phyloP scores from a whole-genome alignment of 2,113 vertebrate species.

The Uria lomvia region DNA sequence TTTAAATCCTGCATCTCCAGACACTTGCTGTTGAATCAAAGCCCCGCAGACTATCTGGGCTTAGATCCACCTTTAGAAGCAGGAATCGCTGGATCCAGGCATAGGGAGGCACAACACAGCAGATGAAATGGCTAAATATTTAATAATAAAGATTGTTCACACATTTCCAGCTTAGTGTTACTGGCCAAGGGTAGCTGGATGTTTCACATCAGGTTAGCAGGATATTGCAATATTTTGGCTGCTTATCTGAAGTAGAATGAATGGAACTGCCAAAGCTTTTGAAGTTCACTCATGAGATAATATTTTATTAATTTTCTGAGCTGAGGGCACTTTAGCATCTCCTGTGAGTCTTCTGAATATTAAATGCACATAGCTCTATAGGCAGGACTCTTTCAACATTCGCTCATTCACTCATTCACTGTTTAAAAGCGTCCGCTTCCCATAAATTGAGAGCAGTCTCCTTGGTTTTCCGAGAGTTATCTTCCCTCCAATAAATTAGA shows the following conservation, averaged over 20 bases:
- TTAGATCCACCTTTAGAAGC: not conserved
- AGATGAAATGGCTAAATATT: slow-evolving; percentile 37
- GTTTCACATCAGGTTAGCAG: slow-evolving; percentile 63
- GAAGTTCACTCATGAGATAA: slow-evolving; percentile 65
- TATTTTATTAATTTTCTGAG: slow-evolving; percentile 65
- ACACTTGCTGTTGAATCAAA: not conserved
- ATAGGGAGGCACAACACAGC: not conserved
- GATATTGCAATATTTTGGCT: slow-evolving; percentile 67
- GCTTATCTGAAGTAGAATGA: slow-evolving; percentile 65
- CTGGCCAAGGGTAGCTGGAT: slow-evolving; percentile 38
- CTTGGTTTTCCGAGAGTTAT: slow-evolving; percentile 47
- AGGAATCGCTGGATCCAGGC: not conserved
- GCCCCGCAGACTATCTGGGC: not conserved
- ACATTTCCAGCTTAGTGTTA: slow-evolving; percentile 41
- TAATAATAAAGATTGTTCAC: slow-evolving; percentile 53
- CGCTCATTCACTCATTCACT: not conserved
- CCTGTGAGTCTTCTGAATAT: slow-evolving; percentile 50
- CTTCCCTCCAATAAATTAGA: slow-evolving; percentile 65
- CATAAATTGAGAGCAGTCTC: slow-evolving; percentile 40
- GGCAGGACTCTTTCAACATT: slow-evolving; percentile 52
- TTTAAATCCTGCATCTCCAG: not conserved
- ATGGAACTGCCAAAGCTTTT: slow-evolving; percentile 66
- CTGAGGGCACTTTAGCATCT: slow-evolving; percentile 60
- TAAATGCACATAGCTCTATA: slow-evolving; percentile 24
- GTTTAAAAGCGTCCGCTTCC: slow-evolving; percentile 19